Base-by-base conservation (phyloP, 2,797 vertebrate genomes). In the Antrozous pallidus region DNA sequence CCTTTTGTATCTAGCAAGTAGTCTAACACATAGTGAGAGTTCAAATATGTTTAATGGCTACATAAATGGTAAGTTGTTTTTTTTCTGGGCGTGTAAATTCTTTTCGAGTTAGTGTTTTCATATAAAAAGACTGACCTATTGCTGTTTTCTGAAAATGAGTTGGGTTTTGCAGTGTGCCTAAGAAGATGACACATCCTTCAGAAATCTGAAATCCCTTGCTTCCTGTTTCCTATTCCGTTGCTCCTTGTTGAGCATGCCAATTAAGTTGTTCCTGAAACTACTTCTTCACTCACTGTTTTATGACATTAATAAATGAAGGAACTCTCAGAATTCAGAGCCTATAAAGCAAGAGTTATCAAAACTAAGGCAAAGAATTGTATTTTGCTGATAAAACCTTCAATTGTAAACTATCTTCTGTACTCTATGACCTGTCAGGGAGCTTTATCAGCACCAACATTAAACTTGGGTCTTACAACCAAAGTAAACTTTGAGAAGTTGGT, bases 221-320 rank as follows among this genome's bases (percentile, higher is more conserved):
- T 93, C 77, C 49, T 89, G 4, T 67, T 73, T 91, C 56, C 42
- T 77, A 18, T 40, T 26, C 7, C 5, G 11, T 58, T 93, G 49
- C 47, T 84, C 8, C 5, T 42, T 80, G 54, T 18, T 85, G 9
- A 93, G 12, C 1, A 58, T 42, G 33, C 40, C 69, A 67, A 16
- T 63, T 40, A 91, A 89, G 91, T 88, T 77, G 67, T 90, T 86
- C 65, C 51, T 61, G 40, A 90, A 85, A 22, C 18, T n/a, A 47
- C 22, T 79, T 94, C 45, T 12, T 82, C 78, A 80, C 13, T 69
- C 31, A 70, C 24, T 78, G 49, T 74, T 85, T 90, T 85, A 8
- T 82, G 69, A 70, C 38, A 47, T 42, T 63, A 75, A 38, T 84
- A 88, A 84, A 69, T 81, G 33, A 87, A 85, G 20, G 20, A 74